Conservation (phyloP, 2,888 invertebrate species). For the Drosophila basisetae region DNA sequence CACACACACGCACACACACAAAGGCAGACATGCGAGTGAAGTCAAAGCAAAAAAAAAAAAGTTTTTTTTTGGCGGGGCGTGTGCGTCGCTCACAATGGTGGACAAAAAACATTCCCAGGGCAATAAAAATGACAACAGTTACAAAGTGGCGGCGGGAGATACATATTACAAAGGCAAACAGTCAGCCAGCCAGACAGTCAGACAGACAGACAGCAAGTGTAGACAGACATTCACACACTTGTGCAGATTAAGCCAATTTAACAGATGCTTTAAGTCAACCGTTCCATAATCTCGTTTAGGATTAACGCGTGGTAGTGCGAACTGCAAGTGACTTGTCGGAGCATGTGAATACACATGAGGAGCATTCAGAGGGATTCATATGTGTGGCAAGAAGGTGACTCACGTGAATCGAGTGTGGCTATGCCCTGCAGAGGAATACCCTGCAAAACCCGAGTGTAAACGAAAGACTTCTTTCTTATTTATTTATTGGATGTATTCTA, state of each 20-base stretch:
- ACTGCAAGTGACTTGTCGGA: conserved; percentile 43
- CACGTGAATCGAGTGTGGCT: conserved; percentile 12
- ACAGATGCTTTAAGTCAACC: conserved; percentile 81
- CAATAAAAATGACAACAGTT: conserved; percentile 82
- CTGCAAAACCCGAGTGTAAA: conserved; percentile 4
- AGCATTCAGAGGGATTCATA: conserved; percentile 7
- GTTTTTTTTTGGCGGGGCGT: conserved; percentile 62
- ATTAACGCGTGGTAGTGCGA: conserved; percentile 68
- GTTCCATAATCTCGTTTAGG: conserved; percentile 72
- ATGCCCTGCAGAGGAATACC: conserved; percentile 24
- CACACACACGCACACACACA: conserved; percentile 21
- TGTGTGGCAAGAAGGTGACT: conserved; percentile 33
- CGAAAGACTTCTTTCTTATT: conserved; percentile 1
- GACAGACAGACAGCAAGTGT: conserved; percentile 14
- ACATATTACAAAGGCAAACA: conserved; percentile 68
- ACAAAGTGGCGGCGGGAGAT: conserved; percentile 79
- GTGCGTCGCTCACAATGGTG: conserved; percentile 65
- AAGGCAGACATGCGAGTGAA: conserved; percentile 24
- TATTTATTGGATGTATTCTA: not conserved
- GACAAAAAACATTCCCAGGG: conserved; percentile 81
- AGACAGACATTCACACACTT: conserved; percentile 48
- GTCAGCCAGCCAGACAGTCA: conserved; percentile 30
- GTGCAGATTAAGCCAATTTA: conserved; percentile 80
- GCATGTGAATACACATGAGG: conserved; percentile 19
- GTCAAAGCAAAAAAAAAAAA: conserved; percentile 32